Base-by-base conservation (phyloP, 2,797 vertebrate species). In the Melanotaenia boesemani region DNA sequence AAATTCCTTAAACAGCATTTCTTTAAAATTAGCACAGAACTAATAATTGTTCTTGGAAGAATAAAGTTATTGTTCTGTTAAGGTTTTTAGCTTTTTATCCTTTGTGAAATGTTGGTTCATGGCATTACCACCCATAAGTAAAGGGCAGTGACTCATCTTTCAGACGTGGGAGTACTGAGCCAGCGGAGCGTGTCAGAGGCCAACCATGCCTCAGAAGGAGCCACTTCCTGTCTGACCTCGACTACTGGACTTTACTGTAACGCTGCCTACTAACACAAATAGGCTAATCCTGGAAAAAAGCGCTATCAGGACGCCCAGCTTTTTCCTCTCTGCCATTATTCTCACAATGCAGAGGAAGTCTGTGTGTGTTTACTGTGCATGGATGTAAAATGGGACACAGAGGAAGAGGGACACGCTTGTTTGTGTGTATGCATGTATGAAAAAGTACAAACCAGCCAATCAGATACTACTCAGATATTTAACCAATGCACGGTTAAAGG, bases 271-370 rank as follows among this genome's bases (percentile, higher is more conserved):
- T 60, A 88, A 86, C 70, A 87, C 82, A 89, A 90, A 89, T 76
- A 87, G 62, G 67, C 89, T 89, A 85, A 91, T 92, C 86, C 86
- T 85, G 86, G 88, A 91, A 72, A 73, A 61, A 63, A 39, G 77
- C 71, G 5, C 84, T 93, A 93, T 95, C 93, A 88, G 84, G 72
- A 83, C 11, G 44, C 46, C 66, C 93, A 94, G 92, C 85, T 88
- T 88, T 91, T 95, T 95, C 94, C 94, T 94, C 80, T 67, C 84
- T 59, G 60, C 75, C 74, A 44, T 77, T 55, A 66, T 84, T 72
- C 44, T 64, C 81, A 93, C 92, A 94, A 93, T 90, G 67, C 79
- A 89, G 34, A 93, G 94, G 93, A 94, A 92, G 82, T 74, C 67
- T 65, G 69, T 50, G 58, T 58, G 65, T 57, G 30, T 44, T 44